These are phyloP conservation scores for Pterois miles DNA, from an alignment of 2,797 vertebrate species.

Conservation along the genomic window DNA sequence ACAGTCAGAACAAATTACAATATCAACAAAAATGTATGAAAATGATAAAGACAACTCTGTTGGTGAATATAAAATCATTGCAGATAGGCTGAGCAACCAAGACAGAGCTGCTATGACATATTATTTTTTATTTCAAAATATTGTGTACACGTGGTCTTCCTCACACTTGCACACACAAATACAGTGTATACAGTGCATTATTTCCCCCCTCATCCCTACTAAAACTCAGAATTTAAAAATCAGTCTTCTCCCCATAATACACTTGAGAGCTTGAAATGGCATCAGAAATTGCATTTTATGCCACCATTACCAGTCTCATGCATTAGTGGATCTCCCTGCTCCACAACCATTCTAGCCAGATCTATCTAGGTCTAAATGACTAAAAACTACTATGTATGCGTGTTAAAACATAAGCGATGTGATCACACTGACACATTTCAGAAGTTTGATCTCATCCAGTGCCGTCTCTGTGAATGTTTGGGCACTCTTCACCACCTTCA, in stretches of 20 bases:
- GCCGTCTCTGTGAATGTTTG: conserved; percentile 78
- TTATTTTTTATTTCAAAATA: not conserved
- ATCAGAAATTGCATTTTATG: not conserved
- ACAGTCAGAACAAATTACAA: not conserved
- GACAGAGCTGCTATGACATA: not conserved
- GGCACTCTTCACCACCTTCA: conserved; percentile 82
- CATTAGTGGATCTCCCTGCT: not conserved
- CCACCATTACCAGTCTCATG: not conserved
- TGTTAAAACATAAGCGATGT: not conserved
- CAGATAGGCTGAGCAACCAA: not conserved
- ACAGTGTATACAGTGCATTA: not conserved
- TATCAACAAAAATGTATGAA: not conserved
- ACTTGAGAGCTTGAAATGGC: not conserved
- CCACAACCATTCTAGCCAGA: not conserved
- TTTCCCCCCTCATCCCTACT: not conserved
- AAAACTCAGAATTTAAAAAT: too few species aligned
- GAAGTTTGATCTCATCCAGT: conserved; percentile 80
- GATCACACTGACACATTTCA: conserved; percentile 79
- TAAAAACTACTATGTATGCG: not conserved
- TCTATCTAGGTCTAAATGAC: not conserved
- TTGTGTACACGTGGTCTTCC: not conserved
- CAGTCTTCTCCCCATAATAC: not conserved
- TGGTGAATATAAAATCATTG: not conserved
- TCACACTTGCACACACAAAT: not conserved
- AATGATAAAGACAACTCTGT: not conserved